phyloP scores from a whole-genome alignment of 2,113 vertebrate genomes.

The Mystacornis crossleyi region DNA sequence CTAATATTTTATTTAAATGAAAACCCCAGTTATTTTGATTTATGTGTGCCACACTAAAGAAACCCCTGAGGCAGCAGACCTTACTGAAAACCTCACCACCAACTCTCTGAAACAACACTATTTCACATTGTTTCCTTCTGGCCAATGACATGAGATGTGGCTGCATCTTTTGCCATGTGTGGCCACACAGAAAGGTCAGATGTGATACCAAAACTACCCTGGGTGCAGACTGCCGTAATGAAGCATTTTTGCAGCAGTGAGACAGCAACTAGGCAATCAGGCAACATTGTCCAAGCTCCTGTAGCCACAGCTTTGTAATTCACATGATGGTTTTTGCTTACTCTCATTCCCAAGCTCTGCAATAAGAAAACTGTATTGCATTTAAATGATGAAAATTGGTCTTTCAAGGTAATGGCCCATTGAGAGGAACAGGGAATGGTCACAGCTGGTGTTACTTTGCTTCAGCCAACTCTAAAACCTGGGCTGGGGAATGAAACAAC shows the following conservation, averaged over 20 bases:
- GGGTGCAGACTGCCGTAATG: neutral
- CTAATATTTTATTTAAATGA: neutral
- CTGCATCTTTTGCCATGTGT: neutral
- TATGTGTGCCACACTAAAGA: accelerated
- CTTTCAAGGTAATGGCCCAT: neutral
- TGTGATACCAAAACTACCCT: neutral
- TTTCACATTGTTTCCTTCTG: neutral
- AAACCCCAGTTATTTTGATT: neutral
- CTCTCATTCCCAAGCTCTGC: neutral
- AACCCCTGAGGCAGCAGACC: neutral
- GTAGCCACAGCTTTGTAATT: neutral
- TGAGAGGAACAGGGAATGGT: neutral
- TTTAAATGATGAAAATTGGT: neutral
- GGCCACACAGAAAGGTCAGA: neutral
- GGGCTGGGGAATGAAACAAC: neutral
- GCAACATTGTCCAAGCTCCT: neutral
- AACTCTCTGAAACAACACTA: neutral
- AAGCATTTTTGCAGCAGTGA: neutral
- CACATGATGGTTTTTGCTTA: neutral
- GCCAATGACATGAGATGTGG: neutral
- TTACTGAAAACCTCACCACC: neutral
- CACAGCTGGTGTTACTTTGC: neutral
- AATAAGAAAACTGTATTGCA: neutral
- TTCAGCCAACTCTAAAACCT: neutral
- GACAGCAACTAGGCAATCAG: neutral